phyloP scores from a whole-genome alignment of 2,888 invertebrate species.

The Masnerella sp. region DNA sequence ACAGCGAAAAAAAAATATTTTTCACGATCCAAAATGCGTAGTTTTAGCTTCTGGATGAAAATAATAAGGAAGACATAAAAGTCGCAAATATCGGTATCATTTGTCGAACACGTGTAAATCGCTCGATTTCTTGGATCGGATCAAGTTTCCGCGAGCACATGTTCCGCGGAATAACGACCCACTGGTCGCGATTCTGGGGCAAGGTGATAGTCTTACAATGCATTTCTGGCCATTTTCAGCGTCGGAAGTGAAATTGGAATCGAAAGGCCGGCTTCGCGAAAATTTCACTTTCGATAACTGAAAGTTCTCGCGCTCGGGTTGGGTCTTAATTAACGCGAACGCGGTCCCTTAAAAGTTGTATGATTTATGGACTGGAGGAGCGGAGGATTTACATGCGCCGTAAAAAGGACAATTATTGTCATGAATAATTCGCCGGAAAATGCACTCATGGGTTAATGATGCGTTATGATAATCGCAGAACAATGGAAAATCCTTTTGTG shows the following conservation, averaged over 20 bases:
- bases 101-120: constrained; percentile 45
- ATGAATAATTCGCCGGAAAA: constrained; percentile 34
- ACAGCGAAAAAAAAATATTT: too few species aligned
- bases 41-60: background rate
- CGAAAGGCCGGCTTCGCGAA: too few species aligned
- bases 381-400: constrained; percentile 1
- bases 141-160: constrained; percentile 35
- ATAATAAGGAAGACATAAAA: constrained; percentile 21
- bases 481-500: constrained; percentile 14
- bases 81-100: constrained; percentile 24
- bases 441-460: constrained; percentile 18
- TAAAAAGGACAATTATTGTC: constrained; percentile 12
- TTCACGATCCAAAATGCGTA: too few species aligned
- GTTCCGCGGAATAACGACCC: constrained; percentile 56
- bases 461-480: constrained; percentile 23
- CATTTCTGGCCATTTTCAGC: constrained; percentile 20
- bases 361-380: background rate
- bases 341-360: too few species aligned
- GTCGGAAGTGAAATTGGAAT: constrained; percentile 44
- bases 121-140: constrained; percentile 24
- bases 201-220: constrained; percentile 63
- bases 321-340: too few species aligned
- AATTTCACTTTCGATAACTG: too few species aligned
- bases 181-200: constrained; percentile 63
- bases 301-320: too few species aligned